These are phyloP conservation scores for Dendropsophus ebraccatus DNA, from an alignment of 2,113 vertebrate species.

Conservation along the genomic window DNA sequence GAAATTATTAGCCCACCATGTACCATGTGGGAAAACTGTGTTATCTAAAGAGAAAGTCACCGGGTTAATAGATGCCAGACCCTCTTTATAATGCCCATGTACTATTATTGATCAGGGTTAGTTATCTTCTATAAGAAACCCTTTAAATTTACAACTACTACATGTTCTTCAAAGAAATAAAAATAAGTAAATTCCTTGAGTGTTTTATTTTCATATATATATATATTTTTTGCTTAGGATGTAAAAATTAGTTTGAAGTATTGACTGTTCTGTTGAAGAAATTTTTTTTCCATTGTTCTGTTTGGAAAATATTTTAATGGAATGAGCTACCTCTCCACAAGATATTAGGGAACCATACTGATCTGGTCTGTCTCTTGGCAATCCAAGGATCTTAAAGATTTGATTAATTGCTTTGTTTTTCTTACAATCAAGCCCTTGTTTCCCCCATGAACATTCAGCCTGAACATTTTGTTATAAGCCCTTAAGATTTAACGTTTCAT, in stretches of 20 bases:
- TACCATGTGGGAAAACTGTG: no score
- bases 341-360: neutral
- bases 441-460: neutral
- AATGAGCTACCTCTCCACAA: neutral
- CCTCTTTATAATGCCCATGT: no score
- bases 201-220: neutral
- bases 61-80: no score
- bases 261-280: neutral
- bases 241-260: neutral
- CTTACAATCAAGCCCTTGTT: constrained; percentile 35
- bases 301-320: constrained; percentile 4
- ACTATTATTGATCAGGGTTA: no score
- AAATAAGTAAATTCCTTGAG: neutral
- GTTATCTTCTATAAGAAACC: no score
- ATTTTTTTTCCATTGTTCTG: neutral
- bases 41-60: no score
- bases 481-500: neutral
- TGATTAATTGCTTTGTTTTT: constrained; percentile 56
- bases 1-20: no score
- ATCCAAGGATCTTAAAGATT: constrained; percentile 15
- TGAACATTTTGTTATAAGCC: constrained; percentile 52
- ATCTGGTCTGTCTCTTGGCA: constrained; percentile 23
- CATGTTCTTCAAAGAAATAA: no score
- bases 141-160: no score
- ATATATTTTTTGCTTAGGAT: neutral